Percentiles rank a stretch among this genome's conserved stretches.
These are phyloP conservation scores for Cercopithecus mitis DNA, from an alignment of 2,797 vertebrate genomes.

Conservation along the genomic window DNA sequence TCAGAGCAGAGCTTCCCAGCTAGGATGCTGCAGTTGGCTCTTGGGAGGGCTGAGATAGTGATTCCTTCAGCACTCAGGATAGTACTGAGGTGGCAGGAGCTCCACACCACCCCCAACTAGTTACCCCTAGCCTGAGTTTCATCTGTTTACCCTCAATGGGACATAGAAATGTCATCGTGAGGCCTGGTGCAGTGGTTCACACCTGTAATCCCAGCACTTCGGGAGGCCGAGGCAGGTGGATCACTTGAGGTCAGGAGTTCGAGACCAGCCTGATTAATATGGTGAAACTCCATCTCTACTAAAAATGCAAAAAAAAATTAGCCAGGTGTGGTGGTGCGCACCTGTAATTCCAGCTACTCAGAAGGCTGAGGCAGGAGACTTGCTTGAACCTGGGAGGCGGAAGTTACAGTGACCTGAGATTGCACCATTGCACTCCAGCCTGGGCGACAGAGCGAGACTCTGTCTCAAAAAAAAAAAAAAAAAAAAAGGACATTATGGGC, in stretches of 20 bases:
- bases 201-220: background rate
- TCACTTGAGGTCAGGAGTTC: background rate
- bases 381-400: background rate
- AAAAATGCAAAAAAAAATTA: background rate
- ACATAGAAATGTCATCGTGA: background rate
- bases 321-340: background rate
- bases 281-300: background rate
- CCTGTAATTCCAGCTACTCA: background rate
- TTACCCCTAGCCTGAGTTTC: background rate
- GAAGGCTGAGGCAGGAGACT: background rate
- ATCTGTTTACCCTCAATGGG: background rate
- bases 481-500: background rate
- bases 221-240: background rate
- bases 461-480: no score
- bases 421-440: no score
- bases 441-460: no score
- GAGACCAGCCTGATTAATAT: background rate
- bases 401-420: background rate
- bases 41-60: rapidly evolving
- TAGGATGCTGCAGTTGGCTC: no score
- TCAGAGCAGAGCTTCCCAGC: background rate
- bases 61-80: background rate
- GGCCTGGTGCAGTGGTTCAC: background rate
- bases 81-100: background rate
- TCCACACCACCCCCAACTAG: background rate